These are phyloP conservation scores for Sphecodes monilicornis DNA, from an alignment of 2,888 invertebrate genomes.

Conservation along the genomic window DNA sequence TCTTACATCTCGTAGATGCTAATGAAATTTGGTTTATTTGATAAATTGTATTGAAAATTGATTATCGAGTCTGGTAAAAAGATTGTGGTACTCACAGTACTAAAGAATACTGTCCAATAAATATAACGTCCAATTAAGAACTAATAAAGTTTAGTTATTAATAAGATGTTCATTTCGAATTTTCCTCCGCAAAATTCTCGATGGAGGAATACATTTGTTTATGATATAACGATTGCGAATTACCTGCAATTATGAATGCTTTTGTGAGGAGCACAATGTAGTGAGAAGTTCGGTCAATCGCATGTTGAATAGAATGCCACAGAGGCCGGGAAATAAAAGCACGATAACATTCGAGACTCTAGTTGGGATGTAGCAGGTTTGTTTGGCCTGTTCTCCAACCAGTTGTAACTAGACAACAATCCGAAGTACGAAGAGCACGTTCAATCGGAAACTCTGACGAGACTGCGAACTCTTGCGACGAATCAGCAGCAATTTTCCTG, in stretches of 20 bases:
- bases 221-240: background rate
- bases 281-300: background rate
- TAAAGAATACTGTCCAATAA: too few species aligned
- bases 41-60: too few species aligned
- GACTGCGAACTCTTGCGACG: background rate
- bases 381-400: background rate
- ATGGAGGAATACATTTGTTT: background rate
- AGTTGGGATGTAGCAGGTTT: background rate
- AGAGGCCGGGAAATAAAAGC: background rate
- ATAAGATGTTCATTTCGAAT: background rate
- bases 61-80: too few species aligned
- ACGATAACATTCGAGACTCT: background rate
- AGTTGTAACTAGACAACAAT: background rate
- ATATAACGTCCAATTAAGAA: too few species aligned
- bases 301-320: background rate
- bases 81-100: too few species aligned
- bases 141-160: too few species aligned
- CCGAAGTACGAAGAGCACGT: conserved; percentile 1
- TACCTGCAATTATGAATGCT: background rate
- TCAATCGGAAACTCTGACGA: conserved; percentile 15
- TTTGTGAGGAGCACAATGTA: background rate
- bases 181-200: too few species aligned
- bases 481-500: background rate
- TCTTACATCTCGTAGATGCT: too few species aligned
- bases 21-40: too few species aligned